These are phyloP conservation scores for Phthorimaea operculella DNA, from an alignment of 1,140 invertebrate genomes.

Conservation along the genomic window DNA sequence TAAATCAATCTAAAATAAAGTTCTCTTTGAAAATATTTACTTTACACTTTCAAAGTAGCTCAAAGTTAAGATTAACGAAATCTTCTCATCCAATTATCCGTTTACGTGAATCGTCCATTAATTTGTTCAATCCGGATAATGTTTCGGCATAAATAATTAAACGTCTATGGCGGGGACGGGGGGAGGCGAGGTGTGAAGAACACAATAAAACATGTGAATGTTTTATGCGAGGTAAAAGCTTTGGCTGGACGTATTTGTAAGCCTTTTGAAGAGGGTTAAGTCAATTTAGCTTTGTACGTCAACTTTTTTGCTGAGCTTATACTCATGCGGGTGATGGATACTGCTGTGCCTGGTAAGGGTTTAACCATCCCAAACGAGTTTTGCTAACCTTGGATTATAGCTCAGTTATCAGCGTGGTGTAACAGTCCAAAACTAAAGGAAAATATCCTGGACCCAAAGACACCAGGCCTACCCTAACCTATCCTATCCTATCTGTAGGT, in stretches of 20 bases:
- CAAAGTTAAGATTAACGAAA: too few species aligned
- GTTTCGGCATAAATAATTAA: not conserved
- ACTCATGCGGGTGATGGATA: not conserved
- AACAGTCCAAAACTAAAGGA: too few species aligned
- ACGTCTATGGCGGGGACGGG: not conserved
- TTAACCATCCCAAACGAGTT: too few species aligned
- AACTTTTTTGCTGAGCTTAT: constrained; percentile 44
- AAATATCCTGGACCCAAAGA: too few species aligned
- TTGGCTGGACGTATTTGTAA: constrained; percentile 44
- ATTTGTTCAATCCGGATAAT: not conserved
- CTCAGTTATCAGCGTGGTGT: too few species aligned
- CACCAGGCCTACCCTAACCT: too few species aligned
- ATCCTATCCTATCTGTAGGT: too few species aligned
- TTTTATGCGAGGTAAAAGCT: constrained; percentile 47
- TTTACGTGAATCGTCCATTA: not conserved
- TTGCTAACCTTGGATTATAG: too few species aligned
- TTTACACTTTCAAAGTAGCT: too few species aligned
- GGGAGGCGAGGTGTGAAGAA: constrained; percentile 28
- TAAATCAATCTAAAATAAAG: too few species aligned
- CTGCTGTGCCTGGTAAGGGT: too few species aligned
- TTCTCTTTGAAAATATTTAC: too few species aligned
- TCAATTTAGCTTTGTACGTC: constrained; percentile 47
- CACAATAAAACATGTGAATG: constrained; percentile 44
- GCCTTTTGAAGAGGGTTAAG: constrained; percentile 56
- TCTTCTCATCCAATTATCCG: not conserved